A percentile compares a stretch with the other conserved stretches of the same genome.
phyloP scores from a whole-genome alignment of 2,888 invertebrate genomes.

The Melangyna quadrimaculata region DNA sequence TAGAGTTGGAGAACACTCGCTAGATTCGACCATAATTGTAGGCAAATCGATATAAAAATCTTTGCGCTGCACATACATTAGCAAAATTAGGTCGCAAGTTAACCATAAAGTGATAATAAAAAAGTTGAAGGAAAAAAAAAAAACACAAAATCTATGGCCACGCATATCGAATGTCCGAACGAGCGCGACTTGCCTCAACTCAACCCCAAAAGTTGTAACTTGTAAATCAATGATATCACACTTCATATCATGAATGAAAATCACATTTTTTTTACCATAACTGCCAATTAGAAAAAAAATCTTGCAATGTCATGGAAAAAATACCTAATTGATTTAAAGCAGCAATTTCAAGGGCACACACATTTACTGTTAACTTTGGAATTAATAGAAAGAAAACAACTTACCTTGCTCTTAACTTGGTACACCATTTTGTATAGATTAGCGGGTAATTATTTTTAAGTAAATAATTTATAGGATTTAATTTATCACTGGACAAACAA shows the following conservation, averaged over 20 bases:
- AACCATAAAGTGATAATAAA: not conserved
- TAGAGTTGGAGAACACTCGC: not conserved
- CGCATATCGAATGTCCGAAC: constrained; percentile 18
- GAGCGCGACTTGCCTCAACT: not conserved
- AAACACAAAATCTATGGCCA: not conserved
- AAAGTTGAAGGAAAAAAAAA: not conserved
- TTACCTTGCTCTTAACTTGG: constrained; percentile 77
- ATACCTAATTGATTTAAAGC: not conserved
- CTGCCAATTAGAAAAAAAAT: not conserved
- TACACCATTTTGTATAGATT: constrained; percentile 77
- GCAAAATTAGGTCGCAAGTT: constrained; percentile 18
- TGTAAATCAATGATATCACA: constrained; percentile 44
- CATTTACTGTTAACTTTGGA: not conserved
- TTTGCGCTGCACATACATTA: not conserved
- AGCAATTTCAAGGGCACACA: not conserved
- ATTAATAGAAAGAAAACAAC: constrained; percentile 66
- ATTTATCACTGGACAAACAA: constrained; percentile 26
- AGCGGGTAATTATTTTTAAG: constrained; percentile 34
- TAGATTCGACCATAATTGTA: not conserved
- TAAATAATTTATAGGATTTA: constrained; percentile 20
- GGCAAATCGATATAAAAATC: constrained; percentile 35
- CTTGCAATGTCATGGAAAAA: not conserved
- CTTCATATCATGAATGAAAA: not conserved
- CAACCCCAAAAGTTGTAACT: not conserved
- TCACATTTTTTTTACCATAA: not conserved